Evolutionary conservation across 2,888 invertebrate species (phyloP), one percentile per base, ranked within the genome.

Genomic region (Lochmaea crataegi): DNA sequence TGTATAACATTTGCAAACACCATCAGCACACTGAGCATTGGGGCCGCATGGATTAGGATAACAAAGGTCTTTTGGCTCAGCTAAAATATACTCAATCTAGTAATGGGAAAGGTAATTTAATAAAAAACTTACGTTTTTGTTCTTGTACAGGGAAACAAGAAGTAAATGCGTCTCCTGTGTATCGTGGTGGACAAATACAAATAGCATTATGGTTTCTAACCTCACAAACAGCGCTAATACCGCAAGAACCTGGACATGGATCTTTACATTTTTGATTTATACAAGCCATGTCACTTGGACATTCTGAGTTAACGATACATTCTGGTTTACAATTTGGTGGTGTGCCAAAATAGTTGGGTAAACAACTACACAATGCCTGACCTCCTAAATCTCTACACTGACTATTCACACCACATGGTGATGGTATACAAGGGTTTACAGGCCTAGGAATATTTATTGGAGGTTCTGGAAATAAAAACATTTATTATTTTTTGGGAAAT

Each of bases 221-320:
- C 82, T 90, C 90, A 82, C 96, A 96, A 60, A 91, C 87, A 2
- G 96, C 93, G 78, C 90, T 90, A 22, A 90, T 82, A 14, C 95
- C 96, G 82, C 96, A 95, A 7, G 93, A 93, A 12, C 94, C 94
- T 10, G 93, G 93, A 80, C 95, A 95, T n/a, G 94, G 94, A 85
- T 95, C 94, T 77, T 87, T 88, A 84, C 95, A 95, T 84, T 90
- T 93, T 82, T 93, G 91, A 78, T 91, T 90, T 61, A 95, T 92
- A 82, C 96, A 96, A 56, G 95, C 94, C 80, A 90, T 88, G 82
- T 92, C 91, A 81, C 92, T 92, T 9, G 92, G 86, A 84, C 96
- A 96, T 80, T 95, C 95, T 0, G 93, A 88, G 83, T 93, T 93
- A 41, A 94, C 85, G 2, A 85, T 85, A 82, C 89, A 89, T 83